phyloP scores from a whole-genome alignment of 2,113 vertebrate species.

The Scopus umbretta region DNA sequence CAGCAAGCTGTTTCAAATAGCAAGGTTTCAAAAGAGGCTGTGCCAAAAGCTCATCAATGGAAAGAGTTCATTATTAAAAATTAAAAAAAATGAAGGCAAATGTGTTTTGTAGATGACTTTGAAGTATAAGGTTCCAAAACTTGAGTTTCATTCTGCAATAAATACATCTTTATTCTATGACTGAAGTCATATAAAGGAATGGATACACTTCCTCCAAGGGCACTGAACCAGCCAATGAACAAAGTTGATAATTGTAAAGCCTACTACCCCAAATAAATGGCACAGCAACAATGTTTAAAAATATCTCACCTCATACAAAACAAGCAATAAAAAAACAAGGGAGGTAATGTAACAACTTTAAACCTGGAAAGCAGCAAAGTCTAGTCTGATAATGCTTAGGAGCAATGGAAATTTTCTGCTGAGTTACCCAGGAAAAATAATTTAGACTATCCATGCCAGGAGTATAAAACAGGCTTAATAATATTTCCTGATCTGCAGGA shows the following conservation, averaged over 20 bases:
- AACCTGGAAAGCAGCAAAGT: neutral
- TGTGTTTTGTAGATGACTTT: neutral
- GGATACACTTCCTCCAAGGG: neutral
- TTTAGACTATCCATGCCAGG: neutral
- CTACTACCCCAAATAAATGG: neutral
- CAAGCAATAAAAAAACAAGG: neutral
- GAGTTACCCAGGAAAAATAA: neutral
- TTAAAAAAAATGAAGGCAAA: neutral
- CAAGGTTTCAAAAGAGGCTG: constrained; percentile 36
- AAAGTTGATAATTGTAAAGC: neutral
- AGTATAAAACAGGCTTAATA: neutral
- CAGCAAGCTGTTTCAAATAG: no score
- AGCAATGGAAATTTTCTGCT: neutral
- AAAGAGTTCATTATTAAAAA: constrained; percentile 50
- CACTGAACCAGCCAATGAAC: neutral
- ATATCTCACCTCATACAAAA: neutral
- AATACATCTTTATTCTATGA: neutral
- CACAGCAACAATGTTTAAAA: neutral
- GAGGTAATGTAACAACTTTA: neutral
- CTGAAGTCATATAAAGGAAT: neutral
- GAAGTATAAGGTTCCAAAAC: constrained; percentile 8
- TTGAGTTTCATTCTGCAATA: constrained; percentile 15
- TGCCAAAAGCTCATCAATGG: constrained; percentile 50
- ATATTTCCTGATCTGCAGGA: neutral
- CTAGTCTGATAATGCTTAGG: neutral